phyloP scores from a whole-genome alignment of 2,888 invertebrate species.

The Acleris sparsana region DNA sequence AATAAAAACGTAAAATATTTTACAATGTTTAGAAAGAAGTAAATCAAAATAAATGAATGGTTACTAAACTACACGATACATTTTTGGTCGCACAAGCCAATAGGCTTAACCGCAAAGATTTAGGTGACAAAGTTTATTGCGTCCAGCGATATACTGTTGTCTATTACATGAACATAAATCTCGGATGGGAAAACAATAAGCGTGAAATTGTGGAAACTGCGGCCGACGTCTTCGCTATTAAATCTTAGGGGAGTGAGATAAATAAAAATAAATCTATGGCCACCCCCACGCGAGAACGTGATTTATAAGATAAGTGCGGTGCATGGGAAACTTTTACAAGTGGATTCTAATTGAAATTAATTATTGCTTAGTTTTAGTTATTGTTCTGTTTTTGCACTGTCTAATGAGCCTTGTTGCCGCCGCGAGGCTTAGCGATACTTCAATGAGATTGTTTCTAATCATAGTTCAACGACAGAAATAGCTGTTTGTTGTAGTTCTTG shows the following conservation, averaged over 20 bases:
- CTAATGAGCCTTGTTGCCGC: slow-evolving; percentile 19
- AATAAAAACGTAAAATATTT: neutral
- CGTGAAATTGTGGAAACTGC: slow-evolving; percentile 84
- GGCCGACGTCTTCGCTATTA: slow-evolving; percentile 77
- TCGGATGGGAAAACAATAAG: slow-evolving; percentile 84
- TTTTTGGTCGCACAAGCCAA: slow-evolving; percentile 48
- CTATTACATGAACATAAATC: slow-evolving; percentile 81
- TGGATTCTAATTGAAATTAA: slow-evolving; percentile 61
- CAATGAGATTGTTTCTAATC: slow-evolving; percentile 33
- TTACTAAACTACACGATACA: slow-evolving; percentile 24
- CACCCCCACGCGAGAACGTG: slow-evolving; percentile 73
- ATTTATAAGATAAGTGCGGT: slow-evolving; percentile 67
- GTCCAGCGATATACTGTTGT: slow-evolving; percentile 77
- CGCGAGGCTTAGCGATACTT: slow-evolving; percentile 13
- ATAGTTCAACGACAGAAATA: neutral
- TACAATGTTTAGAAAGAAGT: neutral
- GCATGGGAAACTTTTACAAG: slow-evolving; percentile 44
- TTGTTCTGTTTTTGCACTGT: slow-evolving; percentile 16
- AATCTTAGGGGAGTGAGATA: slow-evolving; percentile 82
- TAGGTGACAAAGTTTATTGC: slow-evolving; percentile 83
- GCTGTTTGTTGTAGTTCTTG: neutral
- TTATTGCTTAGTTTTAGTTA: slow-evolving; percentile 44
- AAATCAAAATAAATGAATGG: slow-evolving; percentile 18
- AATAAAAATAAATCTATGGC: slow-evolving; percentile 81
- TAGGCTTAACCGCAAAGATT: slow-evolving; percentile 80